Percentiles rank a stretch among this genome's conserved stretches.
phyloP scores from a whole-genome alignment of 2,797 vertebrate genomes.

The Oreochromis mossambicus region DNA sequence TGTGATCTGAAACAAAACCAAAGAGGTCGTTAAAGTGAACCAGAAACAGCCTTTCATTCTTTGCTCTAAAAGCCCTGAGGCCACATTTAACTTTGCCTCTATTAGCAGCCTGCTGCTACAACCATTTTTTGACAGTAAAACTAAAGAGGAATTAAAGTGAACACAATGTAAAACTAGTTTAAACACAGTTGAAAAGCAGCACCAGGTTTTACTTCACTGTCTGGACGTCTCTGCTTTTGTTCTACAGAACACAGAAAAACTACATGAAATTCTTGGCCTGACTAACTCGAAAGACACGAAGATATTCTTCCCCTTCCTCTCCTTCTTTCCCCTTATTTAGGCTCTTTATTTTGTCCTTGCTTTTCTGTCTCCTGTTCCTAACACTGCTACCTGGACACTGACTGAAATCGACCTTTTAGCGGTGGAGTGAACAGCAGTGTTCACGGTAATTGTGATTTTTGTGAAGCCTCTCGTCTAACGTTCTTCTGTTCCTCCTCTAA shows the following conservation, averaged over 20 bases:
- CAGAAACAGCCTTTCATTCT: background rate
- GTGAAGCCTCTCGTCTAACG: background rate
- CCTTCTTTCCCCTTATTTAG: background rate
- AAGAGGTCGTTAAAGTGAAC: background rate
- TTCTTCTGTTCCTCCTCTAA: background rate
- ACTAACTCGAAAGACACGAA: background rate
- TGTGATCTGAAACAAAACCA: slow-evolving; percentile 81
- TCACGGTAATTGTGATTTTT: background rate
- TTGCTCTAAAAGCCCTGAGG: background rate
- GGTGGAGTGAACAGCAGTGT: background rate
- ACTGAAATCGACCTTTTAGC: background rate
- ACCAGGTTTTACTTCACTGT: background rate
- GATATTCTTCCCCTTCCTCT: background rate
- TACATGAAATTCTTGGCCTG: background rate
- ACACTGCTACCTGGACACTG: background rate
- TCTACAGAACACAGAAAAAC: background rate
- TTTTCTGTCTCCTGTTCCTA: background rate
- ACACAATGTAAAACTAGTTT: background rate
- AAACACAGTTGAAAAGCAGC: background rate
- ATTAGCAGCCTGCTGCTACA: background rate
- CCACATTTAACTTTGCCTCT: background rate
- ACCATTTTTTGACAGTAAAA: background rate
- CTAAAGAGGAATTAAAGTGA: background rate
- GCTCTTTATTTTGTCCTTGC: background rate
- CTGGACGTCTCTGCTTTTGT: background rate